Evolutionary conservation across 2,113 vertebrate species (phyloP).

Genomic region (Oceanodroma tethys): DNA sequence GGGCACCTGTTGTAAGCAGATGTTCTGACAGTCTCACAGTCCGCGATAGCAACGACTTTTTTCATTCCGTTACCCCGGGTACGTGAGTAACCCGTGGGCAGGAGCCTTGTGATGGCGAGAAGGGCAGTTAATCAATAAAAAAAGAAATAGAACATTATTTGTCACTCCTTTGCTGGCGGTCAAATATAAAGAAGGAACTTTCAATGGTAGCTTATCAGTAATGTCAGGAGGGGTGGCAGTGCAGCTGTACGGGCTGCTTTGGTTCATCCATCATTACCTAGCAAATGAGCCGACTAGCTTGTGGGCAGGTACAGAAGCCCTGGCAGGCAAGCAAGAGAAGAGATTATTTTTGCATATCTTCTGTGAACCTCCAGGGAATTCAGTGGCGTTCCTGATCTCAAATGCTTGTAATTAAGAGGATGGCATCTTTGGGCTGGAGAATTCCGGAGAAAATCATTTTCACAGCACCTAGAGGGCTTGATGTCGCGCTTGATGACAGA

Average conservation of each 20-base stretch:
- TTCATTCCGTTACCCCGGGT: neutral
- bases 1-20: neutral
- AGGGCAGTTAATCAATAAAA: neutral
- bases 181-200: neutral
- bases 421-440: conserved; percentile 56
- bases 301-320: conserved; percentile 59
- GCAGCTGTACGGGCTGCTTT: neutral
- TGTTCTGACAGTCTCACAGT: neutral
- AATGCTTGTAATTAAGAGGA: conserved; percentile 70
- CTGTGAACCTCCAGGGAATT: conserved; percentile 49
- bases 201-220: neutral
- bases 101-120: neutral
- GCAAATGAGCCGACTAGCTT: conserved; percentile 32
- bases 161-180: neutral
- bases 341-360: conserved; percentile 60
- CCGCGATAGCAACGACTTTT: neutral
- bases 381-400: conserved; percentile 55
- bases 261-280: conserved; percentile 10
- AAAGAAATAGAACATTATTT: neutral
- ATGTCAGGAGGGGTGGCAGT: neutral
- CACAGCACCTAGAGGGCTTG: conserved; percentile 52
- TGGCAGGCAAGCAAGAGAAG: conserved; percentile 50
- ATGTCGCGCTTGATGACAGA: conserved; percentile 42
- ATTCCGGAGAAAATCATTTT: conserved; percentile 51
- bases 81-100: neutral